Percentiles rank a stretch among this genome's conserved stretches.
phyloP scores from a whole-genome alignment of 2,113 vertebrate genomes.

The Pelecanoides urinatrix region DNA sequence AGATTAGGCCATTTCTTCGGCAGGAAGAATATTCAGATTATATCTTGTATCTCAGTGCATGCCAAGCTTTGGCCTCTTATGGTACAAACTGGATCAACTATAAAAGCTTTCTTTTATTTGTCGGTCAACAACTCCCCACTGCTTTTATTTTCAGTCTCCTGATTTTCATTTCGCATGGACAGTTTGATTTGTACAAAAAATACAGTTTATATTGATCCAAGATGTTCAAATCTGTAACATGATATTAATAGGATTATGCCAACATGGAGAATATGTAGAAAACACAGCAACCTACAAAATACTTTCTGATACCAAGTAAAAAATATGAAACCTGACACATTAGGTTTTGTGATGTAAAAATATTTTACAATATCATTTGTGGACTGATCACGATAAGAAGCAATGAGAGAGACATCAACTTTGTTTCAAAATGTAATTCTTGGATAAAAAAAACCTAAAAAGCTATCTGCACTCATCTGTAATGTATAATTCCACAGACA shows the following conservation, averaged over 20 bases:
- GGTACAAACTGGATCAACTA: background rate
- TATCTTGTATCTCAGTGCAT: background rate
- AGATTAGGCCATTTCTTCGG: background rate
- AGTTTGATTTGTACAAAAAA: background rate
- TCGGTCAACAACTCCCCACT: background rate
- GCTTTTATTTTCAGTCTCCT: background rate
- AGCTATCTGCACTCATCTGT: background rate
- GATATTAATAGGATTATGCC: background rate
- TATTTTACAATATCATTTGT: background rate
- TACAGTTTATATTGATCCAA: background rate
- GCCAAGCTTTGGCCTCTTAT: background rate
- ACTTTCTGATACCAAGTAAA: background rate
- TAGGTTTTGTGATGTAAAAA: background rate
- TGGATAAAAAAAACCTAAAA: background rate
- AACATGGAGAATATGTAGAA: background rate
- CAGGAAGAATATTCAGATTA: background rate
- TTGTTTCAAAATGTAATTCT: background rate
- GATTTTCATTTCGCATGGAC: background rate
- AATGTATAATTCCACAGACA: background rate
- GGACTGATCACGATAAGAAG: background rate
- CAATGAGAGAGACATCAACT: background rate
- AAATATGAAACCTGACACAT: background rate
- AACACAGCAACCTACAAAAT: background rate
- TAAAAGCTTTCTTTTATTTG: constrained; percentile 4
- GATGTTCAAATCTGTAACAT: background rate